A percentile compares a stretch with the other conserved stretches of the same genome.
Conservation (phyloP, 2,797 vertebrate genomes). For the Sebastes reedi region DNA sequence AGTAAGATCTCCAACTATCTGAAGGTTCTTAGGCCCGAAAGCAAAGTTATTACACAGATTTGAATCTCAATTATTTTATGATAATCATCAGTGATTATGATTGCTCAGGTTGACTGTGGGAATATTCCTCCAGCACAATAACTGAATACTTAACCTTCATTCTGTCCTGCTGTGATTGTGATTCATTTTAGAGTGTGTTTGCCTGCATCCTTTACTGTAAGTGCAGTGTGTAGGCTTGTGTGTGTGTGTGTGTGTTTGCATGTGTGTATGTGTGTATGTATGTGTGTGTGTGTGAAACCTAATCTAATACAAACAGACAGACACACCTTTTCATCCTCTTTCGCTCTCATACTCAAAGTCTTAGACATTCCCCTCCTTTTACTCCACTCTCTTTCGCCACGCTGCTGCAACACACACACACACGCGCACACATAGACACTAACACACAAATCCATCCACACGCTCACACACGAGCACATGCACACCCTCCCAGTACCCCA, state of each 20-base stretch:
- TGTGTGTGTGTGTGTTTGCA: neutral
- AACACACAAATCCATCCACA: neutral
- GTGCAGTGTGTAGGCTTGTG: conserved; percentile 14
- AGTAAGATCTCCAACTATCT: neutral
- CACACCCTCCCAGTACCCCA: conserved; percentile 67
- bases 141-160: conserved; percentile 9
- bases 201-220: conserved; percentile 30
- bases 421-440: neutral
- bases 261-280: neutral
- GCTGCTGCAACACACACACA: conserved; percentile 32
- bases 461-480: conserved; percentile 29
- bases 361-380: conserved; percentile 19
- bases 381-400: conserved; percentile 30
- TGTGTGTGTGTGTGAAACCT: conserved; percentile 18
- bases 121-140: conserved; percentile 15
- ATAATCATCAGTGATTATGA: conserved; percentile 8
- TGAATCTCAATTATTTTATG: conserved; percentile 21
- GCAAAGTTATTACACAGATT: conserved; percentile 27
- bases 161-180: conserved; percentile 24
- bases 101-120: conserved; percentile 26
- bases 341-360: conserved; percentile 25
- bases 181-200: conserved; percentile 22
- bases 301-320: conserved; percentile 45
- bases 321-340: conserved; percentile 54
- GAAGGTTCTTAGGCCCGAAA: conserved; percentile 5